Evolutionary conservation across 2,888 invertebrate species (phyloP), one percentile per base, ranked within the genome.

Genomic region (Tryphoninae sp.): DNA sequence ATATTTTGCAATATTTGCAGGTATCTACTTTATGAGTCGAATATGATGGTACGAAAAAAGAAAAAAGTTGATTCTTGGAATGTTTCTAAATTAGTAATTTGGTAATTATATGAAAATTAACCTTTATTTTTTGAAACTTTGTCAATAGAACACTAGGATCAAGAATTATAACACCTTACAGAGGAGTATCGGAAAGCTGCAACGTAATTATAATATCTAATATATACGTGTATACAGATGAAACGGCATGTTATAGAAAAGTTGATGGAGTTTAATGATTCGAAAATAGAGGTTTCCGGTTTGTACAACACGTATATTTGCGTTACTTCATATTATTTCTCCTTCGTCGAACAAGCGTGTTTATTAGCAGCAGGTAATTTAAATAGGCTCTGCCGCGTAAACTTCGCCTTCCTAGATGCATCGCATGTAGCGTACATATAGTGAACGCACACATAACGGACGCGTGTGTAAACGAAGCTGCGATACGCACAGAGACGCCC

Each of bases 331-430:
- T 78, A 74, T 45, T 65, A 65, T 74, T 81, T 78, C 64, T 58
- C 64, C 49, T 58, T 65, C 55, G 42, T 49, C 59, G 69, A 73
- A 74, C 59, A 74, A 59, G 73, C 58, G 68, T 51, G 73, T 78
- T 74, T 81, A 81, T 74, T 78, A 81, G 73, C 49, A 45, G 23
- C 33, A n/a, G 65, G 58, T 78, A 64, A 81, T 81, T 78, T 74
- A 81, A 81, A 81, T 81, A 74, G 53, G 73, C 61, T 65, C n/a
- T 59, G 49, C 19, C 26, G 51, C 22, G 55, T 45, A 59, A 26
- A 73, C 61, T 73, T 69, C 40, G 13, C n/a, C 42, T 45, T 69
- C 62, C n/a, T 64, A 16, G n/a, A 55, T 55, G 23, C 58, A 58
- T 69, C 26, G 42, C 62, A 22, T 58, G 55, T 40, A 65, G 23